Evolutionary conservation across 2,888 invertebrate genomes (phyloP), one percentile per base, ranked within the genome.

Genomic region (Harpalus rufipes): DNA sequence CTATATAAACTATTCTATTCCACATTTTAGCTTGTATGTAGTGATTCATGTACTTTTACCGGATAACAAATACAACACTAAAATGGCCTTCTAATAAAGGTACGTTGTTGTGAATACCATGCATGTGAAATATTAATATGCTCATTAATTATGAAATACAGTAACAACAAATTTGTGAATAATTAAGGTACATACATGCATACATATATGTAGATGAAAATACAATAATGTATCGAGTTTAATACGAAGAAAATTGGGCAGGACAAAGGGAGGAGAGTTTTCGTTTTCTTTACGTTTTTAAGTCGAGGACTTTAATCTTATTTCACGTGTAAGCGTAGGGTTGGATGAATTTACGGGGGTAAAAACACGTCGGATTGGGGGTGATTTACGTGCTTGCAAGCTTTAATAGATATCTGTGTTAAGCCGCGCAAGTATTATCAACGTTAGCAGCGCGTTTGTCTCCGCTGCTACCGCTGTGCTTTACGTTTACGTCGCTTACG

Each of bases 371-470:
- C 51, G 78, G 78, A 84, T 84, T 84, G 63, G 61, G 78, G 65
- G 84, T 84, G 84, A 84, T 84, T 84, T 84, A 84, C 63, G 84
- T 25, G 41, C 84, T 61, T 78, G 84, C 78, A 78, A 84, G 84
- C 84, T 84, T 78, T 84, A 84, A 84, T 84, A 84, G 84, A 84
- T 84, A 84, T 84, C 84, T 78, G 63, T 63, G 84, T 78, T 84
- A 84, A 84, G 84, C 84, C 74, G 84, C 84, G 56, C 84, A 61
- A 78, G 84, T 84, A 84, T 84, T 84, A 84, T 84, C 84, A 84
- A 78, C 84, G 78, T 84, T 78, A 78, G 84, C 82, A 63, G 32
- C 39, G 82, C 82, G 74, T 82, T 84, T 78, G 78, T 84, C 84
- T 78, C 76, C 44, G 51, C 81, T 41, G 63, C 14, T 68, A 51